These are phyloP conservation scores for Ligdia adustata DNA, from an alignment of 2,888 invertebrate species.

Conservation along the genomic window DNA sequence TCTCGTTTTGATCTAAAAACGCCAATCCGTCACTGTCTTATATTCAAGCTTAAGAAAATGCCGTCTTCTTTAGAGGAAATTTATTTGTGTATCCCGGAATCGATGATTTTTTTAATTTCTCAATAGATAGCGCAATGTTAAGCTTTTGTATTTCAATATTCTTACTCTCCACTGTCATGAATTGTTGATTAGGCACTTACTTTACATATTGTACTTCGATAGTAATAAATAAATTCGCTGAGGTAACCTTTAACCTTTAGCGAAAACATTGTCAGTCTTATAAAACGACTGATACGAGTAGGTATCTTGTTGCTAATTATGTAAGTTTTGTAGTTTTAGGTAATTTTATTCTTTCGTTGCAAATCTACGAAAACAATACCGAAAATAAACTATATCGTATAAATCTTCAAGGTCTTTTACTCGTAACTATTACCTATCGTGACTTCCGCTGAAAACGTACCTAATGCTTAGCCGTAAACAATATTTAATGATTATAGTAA, in stretches of 20 bases:
- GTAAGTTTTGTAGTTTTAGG: not conserved
- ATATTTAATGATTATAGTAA: no score
- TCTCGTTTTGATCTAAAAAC: constrained; percentile 50
- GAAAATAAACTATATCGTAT: constrained; percentile 3
- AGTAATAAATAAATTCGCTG: no score
- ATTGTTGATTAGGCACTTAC: no score
- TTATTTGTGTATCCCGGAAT: constrained; percentile 26
- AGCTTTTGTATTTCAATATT: no score
- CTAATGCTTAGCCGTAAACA: no score
- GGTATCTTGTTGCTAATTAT: not conserved
- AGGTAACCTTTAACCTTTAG: no score
- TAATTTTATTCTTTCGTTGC: not conserved
- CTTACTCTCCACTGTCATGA: no score
- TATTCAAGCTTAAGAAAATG: constrained; percentile 48
- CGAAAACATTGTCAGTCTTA: no score
- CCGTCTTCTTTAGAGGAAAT: constrained; percentile 37
- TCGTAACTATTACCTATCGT: constrained; percentile 7
- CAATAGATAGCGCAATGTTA: no score
- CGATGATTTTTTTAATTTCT: constrained; percentile 5
- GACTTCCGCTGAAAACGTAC: constrained; percentile 12
- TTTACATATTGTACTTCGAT: no score
- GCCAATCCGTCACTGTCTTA: constrained; percentile 61
- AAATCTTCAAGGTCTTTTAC: constrained; percentile 13
- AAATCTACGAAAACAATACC: constrained; percentile 2
- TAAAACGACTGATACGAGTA: no score